These are phyloP conservation scores for Melinaea menophilus DNA, from an alignment of 2,888 invertebrate genomes.

Conservation along the genomic window DNA sequence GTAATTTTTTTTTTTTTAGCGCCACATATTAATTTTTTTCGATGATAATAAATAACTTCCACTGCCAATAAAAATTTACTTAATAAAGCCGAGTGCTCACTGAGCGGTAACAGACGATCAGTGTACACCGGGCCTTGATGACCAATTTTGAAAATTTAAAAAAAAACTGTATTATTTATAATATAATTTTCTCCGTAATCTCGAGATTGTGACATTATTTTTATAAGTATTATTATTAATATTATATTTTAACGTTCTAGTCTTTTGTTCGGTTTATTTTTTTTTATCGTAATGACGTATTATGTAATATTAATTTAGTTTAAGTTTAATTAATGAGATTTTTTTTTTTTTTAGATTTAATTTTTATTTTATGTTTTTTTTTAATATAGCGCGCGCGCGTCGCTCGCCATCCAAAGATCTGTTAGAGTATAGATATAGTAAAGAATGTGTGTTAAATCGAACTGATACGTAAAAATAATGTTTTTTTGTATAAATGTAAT, in stretches of 20 bases:
- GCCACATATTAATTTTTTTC: not conserved
- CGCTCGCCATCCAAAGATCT: slow-evolving; percentile 40
- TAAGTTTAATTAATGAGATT: slow-evolving; percentile 38
- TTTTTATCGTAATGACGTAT: not conserved
- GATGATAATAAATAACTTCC: not conserved
- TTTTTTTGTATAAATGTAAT: slow-evolving; percentile 1
- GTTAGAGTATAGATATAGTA: slow-evolving; percentile 29
- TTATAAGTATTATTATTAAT: slow-evolving; percentile 27
- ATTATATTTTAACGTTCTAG: slow-evolving; percentile 64
- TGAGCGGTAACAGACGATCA: not conserved
- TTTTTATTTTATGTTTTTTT: too few relatives aligned
- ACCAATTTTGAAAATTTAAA: not conserved
- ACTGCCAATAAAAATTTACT: not conserved
- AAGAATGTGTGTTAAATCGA: not conserved
- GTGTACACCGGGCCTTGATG: not conserved
- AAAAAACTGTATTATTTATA: too few relatives aligned
- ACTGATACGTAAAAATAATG: not conserved
- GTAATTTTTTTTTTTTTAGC: not conserved
- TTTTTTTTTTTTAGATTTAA: slow-evolving; percentile 25
- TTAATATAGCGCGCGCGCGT: not conserved
- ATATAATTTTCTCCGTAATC: slow-evolving; percentile 31
- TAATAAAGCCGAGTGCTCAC: not conserved
- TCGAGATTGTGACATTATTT: slow-evolving; percentile 28
- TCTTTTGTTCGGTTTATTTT: slow-evolving; percentile 55
- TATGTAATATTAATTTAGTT: slow-evolving; percentile 15